Base-by-base conservation (phyloP, 1,140 invertebrate species). In the Leucophenga varia region DNA sequence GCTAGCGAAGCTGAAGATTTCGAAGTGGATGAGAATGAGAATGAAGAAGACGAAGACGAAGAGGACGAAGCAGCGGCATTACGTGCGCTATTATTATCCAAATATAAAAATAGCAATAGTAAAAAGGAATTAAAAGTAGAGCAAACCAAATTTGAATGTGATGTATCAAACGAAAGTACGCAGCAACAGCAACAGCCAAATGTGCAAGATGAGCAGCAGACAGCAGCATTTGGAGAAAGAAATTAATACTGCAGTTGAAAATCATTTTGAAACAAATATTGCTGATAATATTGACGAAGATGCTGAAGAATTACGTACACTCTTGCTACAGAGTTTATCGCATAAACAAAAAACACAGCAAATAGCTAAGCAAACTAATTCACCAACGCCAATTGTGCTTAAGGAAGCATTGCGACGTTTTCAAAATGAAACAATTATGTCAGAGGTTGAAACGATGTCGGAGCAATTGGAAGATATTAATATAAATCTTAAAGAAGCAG, bases 31-130 rank as follows among this genome's bases (percentile, higher is more conserved):
- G n/a, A n/a, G n/a, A n/a, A n/a, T n/a, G n/a, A n/a, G n/a, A n/a
- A n/a, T n/a, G n/a, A n/a, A n/a, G n/a, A n/a, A n/a, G n/a, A n/a
- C 19, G 1, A 43, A 44, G 4, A 14, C 22, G 1, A 45, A 56
- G 69, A 72, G 12, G 71, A 74, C 20, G 71, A 74, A 45, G 71
- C 57, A 8, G 54, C 52, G 1, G 71, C 60, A 0, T 40, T 74
- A 40, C 57, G 71, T 34, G 71, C 71, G 13, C 43, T 74, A 38
- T 31, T 74, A 4, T 39, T 74, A 6, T 53, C 71, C 2, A 67
- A 67, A 34, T 52, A 55, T n/a, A 39, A 21, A 21, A 22, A 21
- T 6, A n/a, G 37, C n/a, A n/a, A n/a, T n/a, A n/a, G n/a, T n/a
- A n/a, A n/a, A n/a, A n/a, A n/a, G n/a, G n/a, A n/a, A n/a, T n/a